Evolutionary conservation across 53 echinoderm and acorn worm species (phyloP).

Genomic region (Paelopatides confundens): DNA sequence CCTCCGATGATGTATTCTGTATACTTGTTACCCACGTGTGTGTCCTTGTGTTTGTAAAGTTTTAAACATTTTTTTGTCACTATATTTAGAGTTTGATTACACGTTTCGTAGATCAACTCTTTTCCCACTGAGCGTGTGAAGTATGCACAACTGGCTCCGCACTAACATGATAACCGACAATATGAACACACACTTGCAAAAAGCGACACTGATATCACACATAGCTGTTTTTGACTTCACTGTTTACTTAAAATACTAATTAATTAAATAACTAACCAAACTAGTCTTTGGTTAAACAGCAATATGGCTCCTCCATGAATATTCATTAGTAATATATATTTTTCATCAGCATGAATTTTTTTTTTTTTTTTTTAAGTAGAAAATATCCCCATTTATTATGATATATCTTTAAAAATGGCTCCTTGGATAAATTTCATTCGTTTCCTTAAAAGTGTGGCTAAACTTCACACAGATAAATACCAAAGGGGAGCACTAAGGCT

Average conservation of each 20-base stretch:
- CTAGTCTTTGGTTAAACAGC: slow-evolving; percentile 46
- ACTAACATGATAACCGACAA: slow-evolving; percentile 42
- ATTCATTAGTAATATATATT: slow-evolving; percentile 46
- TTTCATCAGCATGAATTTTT: slow-evolving; percentile 24
- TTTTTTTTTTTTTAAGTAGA: slow-evolving; percentile 47
- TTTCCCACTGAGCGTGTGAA: slow-evolving; percentile 11
- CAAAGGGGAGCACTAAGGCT: slow-evolving; percentile 48
- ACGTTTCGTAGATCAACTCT: neutral
- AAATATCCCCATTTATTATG: slow-evolving; percentile 47
- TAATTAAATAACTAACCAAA: slow-evolving; percentile 29
- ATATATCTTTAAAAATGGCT: slow-evolving; percentile 50
- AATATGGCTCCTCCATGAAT: slow-evolving; percentile 49
- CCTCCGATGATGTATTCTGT: slow-evolving; percentile 43
- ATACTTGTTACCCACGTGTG: slow-evolving; percentile 38
- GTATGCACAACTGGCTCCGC: slow-evolving; percentile 23
- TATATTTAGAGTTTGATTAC: slow-evolving; percentile 45
- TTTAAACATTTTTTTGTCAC: slow-evolving; percentile 48
- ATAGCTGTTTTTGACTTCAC: slow-evolving; percentile 13
- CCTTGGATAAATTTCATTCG: slow-evolving; percentile 43
- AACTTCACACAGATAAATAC: slow-evolving; percentile 43
- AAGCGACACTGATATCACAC: slow-evolving; percentile 37
- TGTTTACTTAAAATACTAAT: slow-evolving; percentile 33
- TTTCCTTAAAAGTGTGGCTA: slow-evolving; percentile 6
- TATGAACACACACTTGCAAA: slow-evolving; percentile 31
- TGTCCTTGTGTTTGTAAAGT: slow-evolving; percentile 37